Conservation (phyloP, 2,888 invertebrate genomes). For the Drosophila mimica region DNA sequence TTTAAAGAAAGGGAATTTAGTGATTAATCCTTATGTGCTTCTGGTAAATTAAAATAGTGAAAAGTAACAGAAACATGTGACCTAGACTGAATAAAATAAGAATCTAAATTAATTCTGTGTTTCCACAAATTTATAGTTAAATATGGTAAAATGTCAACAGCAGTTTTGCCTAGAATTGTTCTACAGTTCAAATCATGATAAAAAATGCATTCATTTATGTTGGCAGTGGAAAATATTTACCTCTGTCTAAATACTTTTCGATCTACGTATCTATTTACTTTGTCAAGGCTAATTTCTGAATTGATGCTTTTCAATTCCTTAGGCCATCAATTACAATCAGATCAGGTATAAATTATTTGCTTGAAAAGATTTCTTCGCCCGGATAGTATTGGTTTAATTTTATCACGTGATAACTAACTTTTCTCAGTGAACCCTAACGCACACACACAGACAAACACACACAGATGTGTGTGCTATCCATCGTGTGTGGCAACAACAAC, state of each 20-base stretch:
- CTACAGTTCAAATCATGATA: not conserved
- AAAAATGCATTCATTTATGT: not conserved
- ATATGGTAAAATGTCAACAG: not conserved
- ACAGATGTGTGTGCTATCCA: conserved; percentile 19
- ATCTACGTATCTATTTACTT: not conserved
- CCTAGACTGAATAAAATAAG: not conserved
- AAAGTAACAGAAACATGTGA: not conserved
- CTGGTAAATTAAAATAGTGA: not conserved
- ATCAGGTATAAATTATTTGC: conserved; percentile 3
- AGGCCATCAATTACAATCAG: not conserved
- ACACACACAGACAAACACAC: conserved; percentile 9
- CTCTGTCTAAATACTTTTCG: not conserved
- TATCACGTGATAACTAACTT: conserved; percentile 11
- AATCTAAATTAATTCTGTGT: not conserved
- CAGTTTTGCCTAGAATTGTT: not conserved
- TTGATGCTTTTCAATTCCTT: not conserved
- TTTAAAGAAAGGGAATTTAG: not conserved
- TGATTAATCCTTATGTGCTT: not conserved
- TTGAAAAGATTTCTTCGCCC: not conserved
- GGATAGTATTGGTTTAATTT: conserved; percentile 10
- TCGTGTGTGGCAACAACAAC: conserved; percentile 53
- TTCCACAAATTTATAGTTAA: not conserved
- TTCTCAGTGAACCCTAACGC: conserved; percentile 6
- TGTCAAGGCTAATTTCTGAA: not conserved
- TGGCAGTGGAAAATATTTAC: not conserved